Conservation (phyloP, 2,797 vertebrate species). For the Clamator glandarius region DNA sequence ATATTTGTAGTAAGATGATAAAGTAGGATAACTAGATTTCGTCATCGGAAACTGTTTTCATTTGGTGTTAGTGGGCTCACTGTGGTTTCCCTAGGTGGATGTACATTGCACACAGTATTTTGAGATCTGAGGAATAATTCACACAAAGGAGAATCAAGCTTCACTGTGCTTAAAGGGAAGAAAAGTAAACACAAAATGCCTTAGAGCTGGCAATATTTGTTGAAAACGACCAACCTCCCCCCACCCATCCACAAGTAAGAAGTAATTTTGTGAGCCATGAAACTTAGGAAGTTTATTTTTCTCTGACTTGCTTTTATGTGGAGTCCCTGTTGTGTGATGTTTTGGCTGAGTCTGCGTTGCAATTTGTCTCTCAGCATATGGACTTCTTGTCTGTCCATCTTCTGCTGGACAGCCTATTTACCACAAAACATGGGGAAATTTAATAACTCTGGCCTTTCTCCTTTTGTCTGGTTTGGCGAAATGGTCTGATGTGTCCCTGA, state of each 20-base stretch:
- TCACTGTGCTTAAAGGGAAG: not conserved
- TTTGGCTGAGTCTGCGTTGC: conserved; percentile 10
- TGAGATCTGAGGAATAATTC: not conserved
- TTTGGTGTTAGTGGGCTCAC: not conserved
- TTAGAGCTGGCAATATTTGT: not conserved
- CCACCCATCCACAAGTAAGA: conserved; percentile 10
- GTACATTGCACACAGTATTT: not conserved
- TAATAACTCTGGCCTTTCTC: conserved; percentile 37
- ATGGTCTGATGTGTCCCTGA: not conserved
- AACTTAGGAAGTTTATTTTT: conserved; percentile 42
- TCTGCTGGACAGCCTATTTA: conserved; percentile 1
- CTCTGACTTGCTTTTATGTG: conserved; percentile 20
- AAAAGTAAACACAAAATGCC: not conserved
- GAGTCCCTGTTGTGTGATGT: conserved; percentile 15
- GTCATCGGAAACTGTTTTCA: not conserved
- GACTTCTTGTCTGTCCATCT: not conserved
- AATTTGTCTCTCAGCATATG: conserved; percentile 28
- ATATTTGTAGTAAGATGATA: not conserved
- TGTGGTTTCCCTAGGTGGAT: not conserved
- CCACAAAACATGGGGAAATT: conserved; percentile 1
- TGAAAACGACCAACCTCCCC: conserved; percentile 16
- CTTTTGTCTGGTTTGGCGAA: conserved; percentile 6
- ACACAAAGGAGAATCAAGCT: not conserved
- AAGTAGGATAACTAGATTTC: not conserved
- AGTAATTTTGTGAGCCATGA: conserved; percentile 17